Base-by-base conservation (phyloP, 2,797 vertebrate genomes). In the Graptemys geographica region DNA sequence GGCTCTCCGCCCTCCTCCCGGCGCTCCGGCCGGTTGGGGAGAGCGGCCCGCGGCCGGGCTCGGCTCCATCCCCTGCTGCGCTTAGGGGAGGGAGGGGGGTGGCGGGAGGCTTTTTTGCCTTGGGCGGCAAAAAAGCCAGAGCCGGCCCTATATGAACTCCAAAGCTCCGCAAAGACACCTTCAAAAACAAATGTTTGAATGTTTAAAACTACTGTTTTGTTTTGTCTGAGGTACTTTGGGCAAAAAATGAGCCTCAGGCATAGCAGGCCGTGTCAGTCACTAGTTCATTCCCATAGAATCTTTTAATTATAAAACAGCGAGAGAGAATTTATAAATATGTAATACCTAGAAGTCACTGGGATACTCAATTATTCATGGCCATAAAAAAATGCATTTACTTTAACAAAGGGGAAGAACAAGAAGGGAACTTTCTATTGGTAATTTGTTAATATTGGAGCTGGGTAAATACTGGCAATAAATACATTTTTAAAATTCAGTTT, bases 281-380 rank as follows among this genome's bases (percentile, higher is more conserved):
- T 81, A 72, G 74, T 86, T 90, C 62, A 79, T 88, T 19, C 89
- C 52, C 87, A 5, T 52, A 93, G 65, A 93, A 80, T 81, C 62
- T 83, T 94, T 81, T 91, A 81, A 41, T 88, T 81, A 86, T 52
- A 6, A 80, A 87, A 65, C 6, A 90, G 51, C 69, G 19, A 91
- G 15, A 86, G 37, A 87, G 79, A 93, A 41, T 18, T 41, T 82
- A 95, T 93, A 92, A 96, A 94, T 97, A 49, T 95, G 90, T 93
- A 97, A 97, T 92, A 96, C 51, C 51, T 88, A 53, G 94, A 94
- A 97, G 93, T 96, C 84, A 96, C 79, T 79, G 28, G 15, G 81
- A 92, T 56, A 90, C 87, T 95, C 31, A 80, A 92, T 96, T 93
- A 91, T 95, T 96, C 89, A 93, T 94, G 92, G 83, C 86, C 28